Conservation (phyloP, 2,888 invertebrate species). For the Himalopsyche kuldschensis region DNA sequence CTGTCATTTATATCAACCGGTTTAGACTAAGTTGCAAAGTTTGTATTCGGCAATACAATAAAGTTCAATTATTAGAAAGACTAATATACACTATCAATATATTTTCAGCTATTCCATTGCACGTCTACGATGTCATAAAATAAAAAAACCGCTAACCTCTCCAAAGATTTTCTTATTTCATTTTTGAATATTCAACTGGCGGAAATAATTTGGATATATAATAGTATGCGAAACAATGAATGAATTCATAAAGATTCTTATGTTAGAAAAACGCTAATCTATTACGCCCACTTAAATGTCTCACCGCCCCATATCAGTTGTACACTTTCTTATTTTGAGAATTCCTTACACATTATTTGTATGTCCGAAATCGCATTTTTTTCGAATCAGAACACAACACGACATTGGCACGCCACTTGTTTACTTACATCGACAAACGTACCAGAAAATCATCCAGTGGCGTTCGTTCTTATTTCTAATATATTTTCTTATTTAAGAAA, state of each 20-base stretch:
- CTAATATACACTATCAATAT: too few species aligned
- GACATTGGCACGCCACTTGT: background rate
- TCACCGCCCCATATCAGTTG: background rate
- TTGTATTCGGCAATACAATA: too few species aligned
- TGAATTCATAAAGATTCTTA: background rate
- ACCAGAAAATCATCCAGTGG: background rate
- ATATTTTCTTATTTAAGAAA: too few species aligned
- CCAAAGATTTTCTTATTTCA: too few species aligned
- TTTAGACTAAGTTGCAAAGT: too few species aligned
- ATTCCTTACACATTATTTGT: background rate
- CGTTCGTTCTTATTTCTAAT: background rate
- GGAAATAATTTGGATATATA: background rate
- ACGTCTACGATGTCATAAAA: too few species aligned
- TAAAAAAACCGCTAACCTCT: too few species aligned
- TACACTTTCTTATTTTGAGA: background rate
- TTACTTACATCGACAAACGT: background rate
- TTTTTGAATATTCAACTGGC: background rate
- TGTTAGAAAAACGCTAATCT: background rate
- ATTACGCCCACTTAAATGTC: background rate
- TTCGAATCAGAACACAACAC: background rate
- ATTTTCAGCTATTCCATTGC: too few species aligned
- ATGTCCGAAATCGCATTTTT: background rate
- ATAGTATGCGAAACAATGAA: background rate
- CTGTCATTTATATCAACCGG: too few species aligned
- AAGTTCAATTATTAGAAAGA: too few species aligned